phyloP scores from a whole-genome alignment of 2,113 vertebrate species.

The Clarias macrocephalus region DNA sequence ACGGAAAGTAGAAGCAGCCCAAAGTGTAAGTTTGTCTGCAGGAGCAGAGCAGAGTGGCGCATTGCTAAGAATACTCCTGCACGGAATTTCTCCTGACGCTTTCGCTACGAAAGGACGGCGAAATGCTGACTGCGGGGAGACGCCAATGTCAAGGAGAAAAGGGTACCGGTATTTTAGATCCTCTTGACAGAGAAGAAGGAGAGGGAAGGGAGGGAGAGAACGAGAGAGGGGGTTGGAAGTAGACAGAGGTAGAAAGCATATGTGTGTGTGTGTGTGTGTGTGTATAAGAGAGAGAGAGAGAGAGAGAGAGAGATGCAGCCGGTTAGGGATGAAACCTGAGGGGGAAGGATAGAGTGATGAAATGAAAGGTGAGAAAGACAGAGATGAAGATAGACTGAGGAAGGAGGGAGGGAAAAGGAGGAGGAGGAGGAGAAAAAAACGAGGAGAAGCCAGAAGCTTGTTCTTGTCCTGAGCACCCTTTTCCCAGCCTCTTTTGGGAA shows the following conservation, averaged over 20 bases:
- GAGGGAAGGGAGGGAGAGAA: conserved; percentile 62
- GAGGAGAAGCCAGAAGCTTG: conserved; percentile 21
- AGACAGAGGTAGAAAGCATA: neutral
- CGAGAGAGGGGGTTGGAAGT: conserved; percentile 34
- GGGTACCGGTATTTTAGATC: conserved; percentile 99
- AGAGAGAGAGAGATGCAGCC: conserved; percentile 31
- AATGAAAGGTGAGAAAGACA: conserved; percentile 43
- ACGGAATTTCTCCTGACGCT: conserved; percentile 78
- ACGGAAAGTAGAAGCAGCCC: neutral
- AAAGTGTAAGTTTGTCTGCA: conserved; percentile 1
- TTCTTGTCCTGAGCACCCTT: conserved; percentile 36
- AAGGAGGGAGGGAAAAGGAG: neutral
- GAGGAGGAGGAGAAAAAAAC: neutral
- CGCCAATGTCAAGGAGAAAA: conserved; percentile 85
- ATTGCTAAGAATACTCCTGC: conserved; percentile 76
- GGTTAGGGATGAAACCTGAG: conserved; percentile 41
- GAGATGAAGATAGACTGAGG: conserved; percentile 34
- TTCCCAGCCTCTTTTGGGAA: conserved; percentile 26
- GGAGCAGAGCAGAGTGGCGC: conserved; percentile 53
- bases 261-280: conserved; percentile 23
- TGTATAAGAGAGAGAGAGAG: conserved; percentile 51
- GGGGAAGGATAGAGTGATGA: conserved; percentile 36
- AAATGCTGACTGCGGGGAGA: conserved; percentile 70
- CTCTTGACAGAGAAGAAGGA: conserved; percentile 73
- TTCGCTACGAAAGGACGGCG: conserved; percentile 98